Evolutionary conservation across 2,888 invertebrate species (phyloP).

Genomic region (Cremastinae sp.): DNA sequence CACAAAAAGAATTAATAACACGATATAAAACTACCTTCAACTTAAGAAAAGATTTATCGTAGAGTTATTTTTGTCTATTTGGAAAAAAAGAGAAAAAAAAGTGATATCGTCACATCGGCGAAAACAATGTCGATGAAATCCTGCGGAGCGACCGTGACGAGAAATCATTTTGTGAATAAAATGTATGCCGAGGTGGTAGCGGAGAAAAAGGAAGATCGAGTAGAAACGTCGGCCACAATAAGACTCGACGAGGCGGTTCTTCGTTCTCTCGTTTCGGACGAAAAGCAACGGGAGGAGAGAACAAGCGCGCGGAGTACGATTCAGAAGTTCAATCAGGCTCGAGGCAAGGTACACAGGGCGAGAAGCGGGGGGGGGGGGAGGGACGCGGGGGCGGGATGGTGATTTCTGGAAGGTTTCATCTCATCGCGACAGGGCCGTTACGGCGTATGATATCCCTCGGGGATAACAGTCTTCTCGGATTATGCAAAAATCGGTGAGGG

Average conservation of each 20-base stretch:
- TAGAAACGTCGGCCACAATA: neutral
- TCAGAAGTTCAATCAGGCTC: constrained; percentile 62
- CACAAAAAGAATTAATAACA: no score
- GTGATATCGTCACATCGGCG: constrained; percentile 1
- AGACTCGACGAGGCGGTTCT: constrained; percentile 21
- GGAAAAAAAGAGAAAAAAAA: constrained; percentile 21
- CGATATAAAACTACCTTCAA: no score
- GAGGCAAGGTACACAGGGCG: constrained; percentile 36
- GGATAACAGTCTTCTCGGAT: constrained; percentile 60
- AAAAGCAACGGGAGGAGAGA: no score
- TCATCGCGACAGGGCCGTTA: constrained; percentile 58
- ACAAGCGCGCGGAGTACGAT: constrained; percentile 41
- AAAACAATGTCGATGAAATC: constrained; percentile 53
- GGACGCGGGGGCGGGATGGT: constrained; percentile 27
- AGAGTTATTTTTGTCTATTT: no score
- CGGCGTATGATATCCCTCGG: constrained; percentile 54
- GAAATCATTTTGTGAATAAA: constrained; percentile 44
- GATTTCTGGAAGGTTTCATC: constrained; percentile 59
- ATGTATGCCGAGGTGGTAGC: neutral
- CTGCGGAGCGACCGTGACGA: constrained; percentile 22
- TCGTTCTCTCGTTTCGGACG: constrained; percentile 32
- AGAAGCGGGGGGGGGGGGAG: constrained; percentile 4
- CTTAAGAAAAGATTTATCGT: no score
- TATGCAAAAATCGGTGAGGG: constrained; percentile 59
- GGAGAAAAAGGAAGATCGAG: neutral